Evolutionary conservation across 1,140 invertebrate species (phyloP).

Genomic region (Pogonomyrmex barbatus): DNA sequence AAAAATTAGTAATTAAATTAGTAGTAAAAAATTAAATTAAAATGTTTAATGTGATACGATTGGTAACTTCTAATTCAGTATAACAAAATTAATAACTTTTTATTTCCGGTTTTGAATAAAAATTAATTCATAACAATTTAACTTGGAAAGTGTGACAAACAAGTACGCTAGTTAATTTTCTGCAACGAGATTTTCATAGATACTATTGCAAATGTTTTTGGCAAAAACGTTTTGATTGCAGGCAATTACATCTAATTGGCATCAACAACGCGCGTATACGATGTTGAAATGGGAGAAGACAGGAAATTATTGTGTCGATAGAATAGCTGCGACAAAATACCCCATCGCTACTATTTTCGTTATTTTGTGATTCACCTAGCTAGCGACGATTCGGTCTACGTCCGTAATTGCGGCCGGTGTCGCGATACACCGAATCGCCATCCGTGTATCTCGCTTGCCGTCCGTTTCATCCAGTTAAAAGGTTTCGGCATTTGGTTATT

Average conservation of each 20-base stretch:
- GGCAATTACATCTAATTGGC: conserved; percentile 19
- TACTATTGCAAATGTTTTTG: conserved; percentile 15
- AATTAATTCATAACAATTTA: not conserved
- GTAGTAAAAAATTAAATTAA: not conserved
- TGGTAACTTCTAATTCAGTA: not conserved
- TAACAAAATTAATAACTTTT: not conserved
- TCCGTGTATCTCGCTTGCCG: conserved; percentile 42
- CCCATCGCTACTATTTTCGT: conserved; percentile 29
- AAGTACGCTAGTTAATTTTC: not conserved
- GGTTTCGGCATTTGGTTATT: conserved; percentile 70
- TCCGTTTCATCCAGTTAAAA: conserved; percentile 74
- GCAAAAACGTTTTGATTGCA: conserved; percentile 37
- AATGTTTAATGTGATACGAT: not conserved
- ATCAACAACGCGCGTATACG: conserved; percentile 13
- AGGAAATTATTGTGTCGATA: conserved; percentile 45
- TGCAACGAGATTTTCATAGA: conserved; percentile 1
- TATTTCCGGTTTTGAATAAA: not conserved
- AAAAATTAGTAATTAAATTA: not conserved
- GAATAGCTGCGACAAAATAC: conserved; percentile 35
- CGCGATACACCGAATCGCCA: conserved; percentile 66
- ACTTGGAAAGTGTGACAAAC: conserved; percentile 2
- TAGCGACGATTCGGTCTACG: conserved; percentile 37
- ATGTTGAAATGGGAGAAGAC: conserved; percentile 27
- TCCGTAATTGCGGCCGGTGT: conserved; percentile 53
- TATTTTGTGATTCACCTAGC: conserved; percentile 55